These are phyloP conservation scores for Numida meleagris DNA, from an alignment of 2,113 vertebrate genomes.

Conservation along the genomic window DNA sequence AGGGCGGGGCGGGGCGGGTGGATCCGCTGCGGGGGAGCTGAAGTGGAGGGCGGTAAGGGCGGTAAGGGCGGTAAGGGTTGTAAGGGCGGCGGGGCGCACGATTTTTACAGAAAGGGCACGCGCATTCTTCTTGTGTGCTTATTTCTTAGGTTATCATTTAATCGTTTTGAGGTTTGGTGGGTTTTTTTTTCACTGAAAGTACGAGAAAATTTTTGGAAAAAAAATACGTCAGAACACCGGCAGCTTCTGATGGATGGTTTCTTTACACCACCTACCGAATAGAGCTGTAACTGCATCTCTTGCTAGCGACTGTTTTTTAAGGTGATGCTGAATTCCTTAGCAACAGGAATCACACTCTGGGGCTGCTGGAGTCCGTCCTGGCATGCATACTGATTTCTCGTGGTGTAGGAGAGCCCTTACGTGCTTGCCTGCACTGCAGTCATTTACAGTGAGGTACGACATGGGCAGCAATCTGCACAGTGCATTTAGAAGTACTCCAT, in stretches of 20 bases:
- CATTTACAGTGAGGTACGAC: rapidly evolving
- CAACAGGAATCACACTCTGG: not conserved
- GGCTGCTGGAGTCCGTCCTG: not conserved
- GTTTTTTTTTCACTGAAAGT: not conserved
- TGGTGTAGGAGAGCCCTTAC: not conserved
- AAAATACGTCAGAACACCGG: rapidly evolving
- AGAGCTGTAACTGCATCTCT: not conserved
- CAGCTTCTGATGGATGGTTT: not conserved
- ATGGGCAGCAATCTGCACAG: not conserved
- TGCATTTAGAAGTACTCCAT: rapidly evolving
- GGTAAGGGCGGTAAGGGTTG: too few relatives aligned
- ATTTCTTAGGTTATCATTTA: not conserved
- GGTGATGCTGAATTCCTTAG: rapidly evolving
- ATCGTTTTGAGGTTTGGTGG: too few relatives aligned
- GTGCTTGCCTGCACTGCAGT: not conserved
- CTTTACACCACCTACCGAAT: not conserved
- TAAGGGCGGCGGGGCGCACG: too few relatives aligned
- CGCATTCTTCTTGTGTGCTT: rapidly evolving
- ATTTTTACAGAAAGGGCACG: not conserved
- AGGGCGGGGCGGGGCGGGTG: too few relatives aligned
- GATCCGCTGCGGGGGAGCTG: too few relatives aligned
- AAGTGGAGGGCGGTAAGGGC: too few relatives aligned
- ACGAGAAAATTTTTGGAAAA: not conserved
- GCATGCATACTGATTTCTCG: not conserved
- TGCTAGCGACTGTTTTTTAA: not conserved